Base-by-base conservation (phyloP, 1,140 invertebrate genomes). In the Melitaea cinxia region DNA sequence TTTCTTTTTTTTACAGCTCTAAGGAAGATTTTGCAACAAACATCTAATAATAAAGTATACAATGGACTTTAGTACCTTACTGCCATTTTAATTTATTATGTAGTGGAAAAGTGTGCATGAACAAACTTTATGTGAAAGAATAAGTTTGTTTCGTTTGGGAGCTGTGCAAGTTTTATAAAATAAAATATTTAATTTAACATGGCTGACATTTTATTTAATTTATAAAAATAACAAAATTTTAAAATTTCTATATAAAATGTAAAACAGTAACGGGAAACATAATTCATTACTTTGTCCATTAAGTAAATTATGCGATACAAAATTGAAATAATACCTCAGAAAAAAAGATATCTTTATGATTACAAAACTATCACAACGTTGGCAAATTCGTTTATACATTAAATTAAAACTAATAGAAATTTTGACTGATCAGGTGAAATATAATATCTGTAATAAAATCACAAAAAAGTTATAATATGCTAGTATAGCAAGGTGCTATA, bases 31-130 rank as follows among this genome's bases (percentile, higher is more conserved):
- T 76, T 90, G 66, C 80, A 82, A 61, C 88, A 90, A 64, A 68
- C 79, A 78, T 78, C 81, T 80, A 90, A 86, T 78, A 90, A 88
- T 57, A 88, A 89, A 84, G 64, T 90, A 65, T 90, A 90, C 68
- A 90, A 89, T 88, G 88, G 85, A 84, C 88, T 90, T 66, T 90
- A 88, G 78, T 80, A 72, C 61, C 65, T 69, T 74, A 70, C 73
- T 73, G 72, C 74, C 78, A 79, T 77, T 74, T 80, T 72, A 85
- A 77, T 85, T 85, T 84, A 83, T 83, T 80, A 80, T 88, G 82
- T 86, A 88, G 83, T 83, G 74, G n/a, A 84, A 83, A 73, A 83
- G 85, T 78, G 78, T 87, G 82, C 74, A 70, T 80, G 75, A 78
- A 78, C 63, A 75, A 82, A 77, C 66, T 71, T 68, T 65, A 70